Evolutionary conservation across 2,888 invertebrate genomes (phyloP).

Genomic region (Athrips mouffetella): DNA sequence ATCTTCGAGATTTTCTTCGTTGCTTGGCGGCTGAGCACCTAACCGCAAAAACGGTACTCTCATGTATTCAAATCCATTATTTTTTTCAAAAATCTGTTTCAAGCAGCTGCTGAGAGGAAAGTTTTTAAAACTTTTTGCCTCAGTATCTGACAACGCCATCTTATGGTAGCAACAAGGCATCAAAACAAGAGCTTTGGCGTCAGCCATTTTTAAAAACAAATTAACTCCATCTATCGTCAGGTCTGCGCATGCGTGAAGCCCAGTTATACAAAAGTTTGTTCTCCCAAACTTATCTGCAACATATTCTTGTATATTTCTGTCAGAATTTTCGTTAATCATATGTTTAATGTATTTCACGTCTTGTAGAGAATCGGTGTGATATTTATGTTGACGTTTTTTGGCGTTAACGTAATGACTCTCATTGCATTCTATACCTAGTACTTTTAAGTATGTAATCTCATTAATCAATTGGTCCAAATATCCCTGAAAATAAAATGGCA

Average conservation of each 20-base stretch:
- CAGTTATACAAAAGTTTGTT: constrained; percentile 62
- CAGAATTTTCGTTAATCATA: constrained; percentile 74
- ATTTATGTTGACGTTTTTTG: constrained; percentile 73
- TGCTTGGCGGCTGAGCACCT: constrained; percentile 83
- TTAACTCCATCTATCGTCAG: constrained; percentile 82
- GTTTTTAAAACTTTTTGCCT: constrained; percentile 68
- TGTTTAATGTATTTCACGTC: constrained; percentile 79
- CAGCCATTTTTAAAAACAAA: constrained; percentile 79
- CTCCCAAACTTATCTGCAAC: constrained; percentile 56
- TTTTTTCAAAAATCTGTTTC: constrained; percentile 45
- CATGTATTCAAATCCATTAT: constrained; percentile 62
- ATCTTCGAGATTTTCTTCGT: constrained; percentile 70
- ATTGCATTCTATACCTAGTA: constrained; percentile 84
- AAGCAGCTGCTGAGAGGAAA: constrained; percentile 82
- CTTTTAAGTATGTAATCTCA: constrained; percentile 74
- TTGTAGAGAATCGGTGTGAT: constrained; percentile 69
- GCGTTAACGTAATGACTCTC: constrained; percentile 76
- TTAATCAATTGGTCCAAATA: constrained; percentile 84
- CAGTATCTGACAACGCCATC: constrained; percentile 46
- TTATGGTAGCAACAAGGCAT: constrained; percentile 91
- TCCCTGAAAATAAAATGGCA: constrained; percentile 80
- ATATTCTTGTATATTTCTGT: constrained; percentile 54
- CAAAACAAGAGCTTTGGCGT: constrained; percentile 78
- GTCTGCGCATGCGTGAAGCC: constrained; percentile 89
- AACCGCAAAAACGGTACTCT: constrained; percentile 83